Evolutionary conservation across 2,888 invertebrate species (phyloP), one percentile per base, ranked within the genome.

Genomic region (Cephus sareptanus): DNA sequence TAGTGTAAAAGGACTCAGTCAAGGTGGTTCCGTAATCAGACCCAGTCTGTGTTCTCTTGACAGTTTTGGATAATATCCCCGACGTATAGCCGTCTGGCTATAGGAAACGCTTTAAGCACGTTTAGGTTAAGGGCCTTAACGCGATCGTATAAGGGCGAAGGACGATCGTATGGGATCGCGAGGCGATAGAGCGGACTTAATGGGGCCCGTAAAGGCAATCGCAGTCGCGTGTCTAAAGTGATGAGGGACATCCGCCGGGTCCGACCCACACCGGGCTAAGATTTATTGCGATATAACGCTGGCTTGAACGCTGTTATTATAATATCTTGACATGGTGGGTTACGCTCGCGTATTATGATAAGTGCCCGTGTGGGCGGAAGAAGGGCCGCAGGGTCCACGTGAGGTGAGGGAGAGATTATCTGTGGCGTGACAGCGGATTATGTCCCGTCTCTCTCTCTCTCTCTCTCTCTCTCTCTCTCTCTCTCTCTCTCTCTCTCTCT

Each of bases 121-220:
- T 23, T 40, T 23, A 40, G 4, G 40, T 23, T 40, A 40, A 40
- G 15, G 4, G 40, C 40, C 40, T 23, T 23, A 40, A 40, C 40
- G 40, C 40, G 23, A 40, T 40, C 40, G 23, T 40, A 40, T 40
- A 40, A 40, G 23, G 23, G 40, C 40, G 23, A 23, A 40, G 40
- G 40, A 40, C 40, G 40, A 40, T 40, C 40, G 40, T 40, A 40
- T 40, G 40, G 40, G 80, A 78, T 83, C 81, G 81, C 80, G 80
- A 84, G 81, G 78, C 79, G 79, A 33, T 35, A 82, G 80, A 83
- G 80, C 78, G 81, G 71, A 80, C 81, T 86, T 82, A 83, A 84
- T 85, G 84, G 84, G 84, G 81, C 82, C 77, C 81, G 83, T 84
- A 81, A 83, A 84, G 83, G 34, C 81, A 81, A 84, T 83, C 83